Base-by-base conservation (phyloP, 37 sponge, comb jelly and placozoan species). In the Hexactinellida sp. region DNA sequence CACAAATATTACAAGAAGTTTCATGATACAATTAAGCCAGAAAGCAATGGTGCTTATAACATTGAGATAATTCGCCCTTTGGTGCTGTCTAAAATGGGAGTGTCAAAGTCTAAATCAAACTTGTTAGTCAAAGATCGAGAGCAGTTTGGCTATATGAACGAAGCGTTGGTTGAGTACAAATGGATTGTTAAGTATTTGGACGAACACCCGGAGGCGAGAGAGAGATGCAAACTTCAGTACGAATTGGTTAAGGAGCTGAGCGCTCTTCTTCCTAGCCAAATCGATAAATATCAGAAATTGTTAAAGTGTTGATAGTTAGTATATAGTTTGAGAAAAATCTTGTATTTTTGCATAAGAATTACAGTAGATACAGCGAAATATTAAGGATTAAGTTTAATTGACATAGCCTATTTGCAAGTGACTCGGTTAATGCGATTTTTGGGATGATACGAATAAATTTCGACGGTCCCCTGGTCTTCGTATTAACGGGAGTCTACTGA, bases 141-240 rank as follows among this genome's bases (percentile, higher is more conserved):
- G 34, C 76, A 32, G 34, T 63, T 32, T n/a, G 19, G 76, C 5
- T 63, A 63, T 63, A 63, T 63, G 76, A 63, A 63, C 34, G 76
- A 63, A 63, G 76, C 76, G 76, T 63, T 63, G 34, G 30, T 3
- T 63, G 76, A 63, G 13, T 63, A 63, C 13, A 63, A 63, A 63
- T 63, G 76, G 76, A 63, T 63, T 32, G 76, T 63, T 7, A 63
- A 63, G 76, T 63, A 63, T 63, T 28, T 63, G 34, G 76, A 63
- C 34, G 32, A n/a, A 25, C 76, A 63, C 34, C 76, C 30, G 5
- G 76, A 63, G 3, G 76, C 76, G 34, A 63, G 13, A 28, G 34
- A 63, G 30, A 63, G 13, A 63, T 63, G 76, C 34, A 23, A 63
- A 63, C 25, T 5, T 1, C 76, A 63, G 34, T 63, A 63, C 13